phyloP scores from a whole-genome alignment of 2,113 vertebrate species.

The Fregetta grallaria region DNA sequence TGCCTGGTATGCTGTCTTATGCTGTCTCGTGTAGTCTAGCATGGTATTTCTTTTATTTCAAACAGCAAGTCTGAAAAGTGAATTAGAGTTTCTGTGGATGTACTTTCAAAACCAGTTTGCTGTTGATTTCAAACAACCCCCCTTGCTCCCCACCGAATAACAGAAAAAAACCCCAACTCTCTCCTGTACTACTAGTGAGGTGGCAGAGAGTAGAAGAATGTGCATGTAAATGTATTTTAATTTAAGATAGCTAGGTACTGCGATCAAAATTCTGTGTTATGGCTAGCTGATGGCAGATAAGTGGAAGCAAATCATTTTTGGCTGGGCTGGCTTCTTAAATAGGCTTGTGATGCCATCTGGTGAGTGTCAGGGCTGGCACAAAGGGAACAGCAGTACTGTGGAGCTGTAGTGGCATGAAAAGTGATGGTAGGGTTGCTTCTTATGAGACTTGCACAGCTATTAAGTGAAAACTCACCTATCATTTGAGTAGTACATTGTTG shows the following conservation, averaged over 20 bases:
- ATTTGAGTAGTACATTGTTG: background rate
- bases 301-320: background rate
- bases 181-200: background rate
- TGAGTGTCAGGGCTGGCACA: background rate
- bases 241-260: background rate
- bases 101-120: background rate
- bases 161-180: background rate
- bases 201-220: background rate
- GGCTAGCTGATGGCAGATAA: background rate
- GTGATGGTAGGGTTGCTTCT: background rate
- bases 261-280: background rate
- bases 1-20: slow-evolving; percentile 81
- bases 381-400: background rate
- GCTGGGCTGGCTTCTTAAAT: background rate
- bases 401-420: background rate
- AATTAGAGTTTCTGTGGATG: background rate
- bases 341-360: background rate
- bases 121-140: background rate
- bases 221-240: background rate
- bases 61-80: background rate
- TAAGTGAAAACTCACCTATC: background rate
- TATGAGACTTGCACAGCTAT: background rate
- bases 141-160: background rate
- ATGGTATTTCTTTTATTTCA: background rate
- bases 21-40: background rate